Evolutionary conservation across 2,888 invertebrate species (phyloP).

Genomic region (Spicauda simplicius): DNA sequence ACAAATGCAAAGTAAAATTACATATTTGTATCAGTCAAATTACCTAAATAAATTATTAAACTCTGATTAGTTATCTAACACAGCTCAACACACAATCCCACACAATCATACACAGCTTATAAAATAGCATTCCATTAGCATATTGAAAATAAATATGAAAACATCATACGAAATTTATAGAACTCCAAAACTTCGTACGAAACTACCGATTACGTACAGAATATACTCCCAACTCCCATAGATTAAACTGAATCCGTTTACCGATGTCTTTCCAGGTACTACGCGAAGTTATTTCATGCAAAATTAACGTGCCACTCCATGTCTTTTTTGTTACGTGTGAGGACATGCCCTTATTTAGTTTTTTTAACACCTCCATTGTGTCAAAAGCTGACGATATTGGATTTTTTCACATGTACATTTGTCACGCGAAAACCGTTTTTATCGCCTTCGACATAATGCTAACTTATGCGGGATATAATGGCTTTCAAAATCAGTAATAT

Average conservation of each 20-base stretch:
- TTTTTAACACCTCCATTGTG: slow-evolving; percentile 17
- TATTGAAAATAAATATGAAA: too few species aligned
- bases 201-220: too few species aligned
- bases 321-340: slow-evolving; percentile 41
- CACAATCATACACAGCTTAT: too few species aligned
- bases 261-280: slow-evolving; percentile 25
- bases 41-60: too few species aligned
- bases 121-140: too few species aligned
- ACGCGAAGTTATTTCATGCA: slow-evolving; percentile 46
- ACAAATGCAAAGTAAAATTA: too few species aligned
- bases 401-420: background rate
- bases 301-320: slow-evolving; percentile 42
- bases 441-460: background rate
- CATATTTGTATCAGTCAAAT: too few species aligned
- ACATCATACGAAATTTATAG: too few species aligned
- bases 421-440: background rate
- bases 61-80: too few species aligned
- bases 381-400: slow-evolving; percentile 21
- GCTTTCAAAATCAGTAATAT: slow-evolving; percentile 14
- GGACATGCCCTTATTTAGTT: slow-evolving; percentile 32
- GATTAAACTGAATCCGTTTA: slow-evolving; percentile 7
- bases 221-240: background rate
- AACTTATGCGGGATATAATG: background rate
- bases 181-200: too few species aligned
- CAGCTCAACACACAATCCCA: too few species aligned